Conservation (phyloP, 2,113 vertebrate species). For the Synodontis membranacea region DNA sequence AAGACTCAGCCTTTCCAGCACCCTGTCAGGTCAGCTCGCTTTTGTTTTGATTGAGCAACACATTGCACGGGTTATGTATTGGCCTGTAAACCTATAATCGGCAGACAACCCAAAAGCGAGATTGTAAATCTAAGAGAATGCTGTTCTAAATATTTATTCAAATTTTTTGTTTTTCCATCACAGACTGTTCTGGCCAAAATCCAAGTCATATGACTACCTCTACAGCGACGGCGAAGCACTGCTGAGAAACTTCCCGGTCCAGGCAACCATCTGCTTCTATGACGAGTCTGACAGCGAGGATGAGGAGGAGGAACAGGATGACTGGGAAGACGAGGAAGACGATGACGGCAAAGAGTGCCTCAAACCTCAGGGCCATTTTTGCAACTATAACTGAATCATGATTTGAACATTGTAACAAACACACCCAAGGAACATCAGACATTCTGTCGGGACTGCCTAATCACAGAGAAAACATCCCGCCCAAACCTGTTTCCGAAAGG, state of each 20-base stretch:
- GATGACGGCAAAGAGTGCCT: conserved; percentile 2
- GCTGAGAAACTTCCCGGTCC: conserved; percentile 80
- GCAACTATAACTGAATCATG: conserved; percentile 56
- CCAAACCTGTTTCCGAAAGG: not conserved
- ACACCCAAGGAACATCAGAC: not conserved
- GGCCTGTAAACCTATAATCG: not conserved
- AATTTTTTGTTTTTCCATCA: conserved; percentile 27
- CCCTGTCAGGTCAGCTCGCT: conserved; percentile 73
- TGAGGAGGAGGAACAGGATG: conserved; percentile 60
- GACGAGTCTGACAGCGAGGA: conserved; percentile 75
- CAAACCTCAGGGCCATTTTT: conserved; percentile 53
- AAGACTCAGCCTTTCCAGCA: conserved; percentile 74
- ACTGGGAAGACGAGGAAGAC: conserved; percentile 53
- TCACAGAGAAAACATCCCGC: not conserved
- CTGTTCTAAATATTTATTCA: conserved; percentile 21
- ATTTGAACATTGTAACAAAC: not conserved
- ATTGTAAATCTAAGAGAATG: not conserved
- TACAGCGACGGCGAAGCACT: conserved; percentile 77
- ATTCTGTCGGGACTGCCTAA: not conserved
- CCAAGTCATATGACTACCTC: conserved; percentile 81
- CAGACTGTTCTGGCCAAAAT: conserved; percentile 84
- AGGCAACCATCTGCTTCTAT: conserved; percentile 84
- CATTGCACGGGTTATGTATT: not conserved
- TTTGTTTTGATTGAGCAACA: conserved; percentile 7
- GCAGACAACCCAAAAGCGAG: not conserved